phyloP scores from a whole-genome alignment of 1,140 invertebrate genomes.

The Thaumetopoea pityocampa region DNA sequence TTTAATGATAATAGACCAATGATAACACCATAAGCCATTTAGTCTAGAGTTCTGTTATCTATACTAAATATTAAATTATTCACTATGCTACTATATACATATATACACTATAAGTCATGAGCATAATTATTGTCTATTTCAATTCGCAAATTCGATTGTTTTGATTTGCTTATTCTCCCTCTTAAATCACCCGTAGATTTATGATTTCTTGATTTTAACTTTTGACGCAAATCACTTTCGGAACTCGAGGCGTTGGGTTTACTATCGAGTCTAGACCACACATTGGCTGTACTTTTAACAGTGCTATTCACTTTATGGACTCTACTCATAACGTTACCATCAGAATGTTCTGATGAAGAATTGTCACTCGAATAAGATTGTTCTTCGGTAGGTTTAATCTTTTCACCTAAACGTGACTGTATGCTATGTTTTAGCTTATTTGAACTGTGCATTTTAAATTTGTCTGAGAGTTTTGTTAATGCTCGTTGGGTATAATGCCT shows the following conservation, averaged over 20 bases:
- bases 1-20: no score
- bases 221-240: slow-evolving; percentile 53
- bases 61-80: no score
- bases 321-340: slow-evolving; percentile 52
- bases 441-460: slow-evolving; percentile 39
- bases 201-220: slow-evolving; percentile 51
- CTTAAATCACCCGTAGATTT: slow-evolving; percentile 55
- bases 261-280: slow-evolving; percentile 78
- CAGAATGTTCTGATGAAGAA: slow-evolving; percentile 37
- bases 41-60: no score
- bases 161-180: slow-evolving; percentile 56
- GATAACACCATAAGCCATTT: no score
- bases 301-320: slow-evolving; percentile 54
- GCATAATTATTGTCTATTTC: slow-evolving; percentile 68
- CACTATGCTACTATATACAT: no score
- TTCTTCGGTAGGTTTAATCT: slow-evolving; percentile 27
- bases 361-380: slow-evolving; percentile 37
- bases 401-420: slow-evolving; percentile 50
- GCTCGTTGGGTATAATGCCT: slow-evolving; percentile 39
- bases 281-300: slow-evolving; percentile 42
- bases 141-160: slow-evolving; percentile 65
- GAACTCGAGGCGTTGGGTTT: slow-evolving; percentile 24
- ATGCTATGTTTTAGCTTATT: slow-evolving; percentile 32
- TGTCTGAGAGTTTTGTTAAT: slow-evolving; percentile 48
- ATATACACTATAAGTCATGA: slow-evolving; percentile 14